Percentiles rank a stretch among this genome's conserved stretches.
Conservation (phyloP, 2,888 invertebrate species). For the Aspidapion aeneum region DNA sequence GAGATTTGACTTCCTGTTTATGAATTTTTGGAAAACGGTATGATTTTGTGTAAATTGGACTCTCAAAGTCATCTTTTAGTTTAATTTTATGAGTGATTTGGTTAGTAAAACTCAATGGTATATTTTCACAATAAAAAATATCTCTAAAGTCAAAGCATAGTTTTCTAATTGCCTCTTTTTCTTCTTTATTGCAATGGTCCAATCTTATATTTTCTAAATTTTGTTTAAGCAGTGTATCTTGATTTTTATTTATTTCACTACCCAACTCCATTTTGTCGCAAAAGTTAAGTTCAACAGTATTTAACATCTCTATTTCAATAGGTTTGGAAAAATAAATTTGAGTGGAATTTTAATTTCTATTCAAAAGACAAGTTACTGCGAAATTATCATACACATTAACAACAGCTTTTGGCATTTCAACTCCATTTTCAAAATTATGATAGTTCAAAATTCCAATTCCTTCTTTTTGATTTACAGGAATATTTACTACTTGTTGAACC, state of each 20-base stretch:
- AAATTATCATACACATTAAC: background rate
- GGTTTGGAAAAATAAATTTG: constrained; percentile 1
- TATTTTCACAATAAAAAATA: constrained; percentile 2
- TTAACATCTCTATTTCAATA: background rate
- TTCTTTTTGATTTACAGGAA: background rate
- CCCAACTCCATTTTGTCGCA: background rate
- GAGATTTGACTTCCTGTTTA: constrained; percentile 5
- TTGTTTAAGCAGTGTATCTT: background rate
- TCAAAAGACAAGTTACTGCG: too few species aligned
- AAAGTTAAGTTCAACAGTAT: background rate
- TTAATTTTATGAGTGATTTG: constrained; percentile 4
- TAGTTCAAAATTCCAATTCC: background rate
- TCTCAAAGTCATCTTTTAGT: background rate
- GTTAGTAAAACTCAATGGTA: constrained; percentile 3
- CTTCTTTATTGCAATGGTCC: background rate
- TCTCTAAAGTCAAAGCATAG: background rate
- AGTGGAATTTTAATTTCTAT: too few species aligned
- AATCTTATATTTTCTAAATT: constrained; percentile 2
- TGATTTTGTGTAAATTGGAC: background rate
- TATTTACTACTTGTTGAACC: constrained; percentile 1
- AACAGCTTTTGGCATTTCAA: background rate
- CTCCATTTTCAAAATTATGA: background rate
- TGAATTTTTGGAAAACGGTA: constrained; percentile 1
- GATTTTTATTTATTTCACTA: background rate
- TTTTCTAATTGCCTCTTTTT: background rate